Evolutionary conservation across 2,888 invertebrate genomes (phyloP), one percentile per base, ranked within the genome.

Genomic region (Abrostola triplasia): DNA sequence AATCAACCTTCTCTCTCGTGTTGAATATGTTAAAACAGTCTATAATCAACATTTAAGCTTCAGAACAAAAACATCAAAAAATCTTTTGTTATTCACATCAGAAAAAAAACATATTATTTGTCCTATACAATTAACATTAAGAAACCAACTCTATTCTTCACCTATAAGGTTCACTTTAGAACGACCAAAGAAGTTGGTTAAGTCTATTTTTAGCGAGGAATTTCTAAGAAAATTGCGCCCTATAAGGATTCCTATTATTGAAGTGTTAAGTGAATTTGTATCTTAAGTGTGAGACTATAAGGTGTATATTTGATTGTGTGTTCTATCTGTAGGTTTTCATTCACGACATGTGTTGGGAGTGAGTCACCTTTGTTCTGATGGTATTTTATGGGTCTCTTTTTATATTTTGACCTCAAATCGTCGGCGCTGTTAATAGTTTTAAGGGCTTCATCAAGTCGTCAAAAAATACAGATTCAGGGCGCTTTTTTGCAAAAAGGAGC

Each of bases 391-490:
- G 59, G 49, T 37, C 51, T 52, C 36, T 70, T 73, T 75, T 67
- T 73, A 73, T 38, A 64, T 59, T 68, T 59, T 66, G 69, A 73
- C 77, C 79, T 70, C 67, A 81, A 82, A 79, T 79, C 71, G 71
- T 66, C 55, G 58, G 55, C 50, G 40, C 69, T 8, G 40, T 69
- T 63, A 63, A 55, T 57, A 58, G 73, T 64, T 57, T 71, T 65
- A 60, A 72, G 63, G 47, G 52, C 53, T 62, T 64, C 60, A 67
- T 60, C 56, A 41, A 53, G 49, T 59, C 47, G 41, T 11, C n/a
- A 0, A 48, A 44, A 54, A 59, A 49, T 51, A 2, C 41, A 36
- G 35, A 51, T 51, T 37, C 59, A 1, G n/a, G n/a, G n/a, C 24
- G 24, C 2, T 9, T 11, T 38, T 10, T 37, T 47, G 5, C 40